A percentile compares a stretch with the other conserved stretches of the same genome.
These are phyloP conservation scores for Meriones unguiculatus DNA, from an alignment of 2,113 vertebrate species.

Conservation along the genomic window DNA sequence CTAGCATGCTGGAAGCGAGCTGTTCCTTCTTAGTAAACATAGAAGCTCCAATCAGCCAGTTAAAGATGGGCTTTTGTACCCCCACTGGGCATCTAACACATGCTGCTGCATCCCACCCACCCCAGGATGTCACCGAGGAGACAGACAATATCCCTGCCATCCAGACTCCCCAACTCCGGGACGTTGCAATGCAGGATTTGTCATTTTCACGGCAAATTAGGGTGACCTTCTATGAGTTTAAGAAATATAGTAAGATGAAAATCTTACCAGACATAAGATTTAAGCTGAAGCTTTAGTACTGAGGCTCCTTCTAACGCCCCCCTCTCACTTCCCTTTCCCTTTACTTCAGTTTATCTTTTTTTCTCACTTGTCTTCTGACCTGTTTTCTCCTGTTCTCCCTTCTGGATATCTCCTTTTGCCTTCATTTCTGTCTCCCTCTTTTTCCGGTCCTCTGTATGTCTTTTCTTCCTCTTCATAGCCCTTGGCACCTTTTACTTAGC, in stretches of 20 bases:
- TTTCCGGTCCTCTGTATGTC: not conserved
- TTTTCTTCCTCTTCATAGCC: not conserved
- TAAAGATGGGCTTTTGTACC: slow-evolving; percentile 86
- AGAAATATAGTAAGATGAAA: not conserved
- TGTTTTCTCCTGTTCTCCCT: not conserved
- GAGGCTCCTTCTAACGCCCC: accelerated
- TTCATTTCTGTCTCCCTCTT: not conserved
- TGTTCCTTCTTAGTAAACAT: slow-evolving; percentile 90
- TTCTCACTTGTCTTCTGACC: not conserved
- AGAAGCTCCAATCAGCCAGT: slow-evolving; percentile 88
- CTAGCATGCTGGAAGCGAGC: slow-evolving; percentile 77
- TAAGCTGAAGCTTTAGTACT: not conserved
- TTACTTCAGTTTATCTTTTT: not conserved
- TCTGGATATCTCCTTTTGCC: not conserved
- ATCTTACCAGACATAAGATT: not conserved
- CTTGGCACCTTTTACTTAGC: not conserved
- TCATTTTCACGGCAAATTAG: slow-evolving; percentile 60
- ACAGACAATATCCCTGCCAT: not conserved
- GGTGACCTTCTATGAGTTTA: slow-evolving; percentile 53
- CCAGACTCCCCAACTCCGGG: not conserved
- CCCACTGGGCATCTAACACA: slow-evolving; percentile 65
- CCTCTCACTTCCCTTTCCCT: not conserved
- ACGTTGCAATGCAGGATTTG: not conserved
- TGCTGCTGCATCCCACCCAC: not conserved
- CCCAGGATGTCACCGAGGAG: not conserved